phyloP scores from a whole-genome alignment of 2,888 invertebrate species.

The Tinea pellionella region DNA sequence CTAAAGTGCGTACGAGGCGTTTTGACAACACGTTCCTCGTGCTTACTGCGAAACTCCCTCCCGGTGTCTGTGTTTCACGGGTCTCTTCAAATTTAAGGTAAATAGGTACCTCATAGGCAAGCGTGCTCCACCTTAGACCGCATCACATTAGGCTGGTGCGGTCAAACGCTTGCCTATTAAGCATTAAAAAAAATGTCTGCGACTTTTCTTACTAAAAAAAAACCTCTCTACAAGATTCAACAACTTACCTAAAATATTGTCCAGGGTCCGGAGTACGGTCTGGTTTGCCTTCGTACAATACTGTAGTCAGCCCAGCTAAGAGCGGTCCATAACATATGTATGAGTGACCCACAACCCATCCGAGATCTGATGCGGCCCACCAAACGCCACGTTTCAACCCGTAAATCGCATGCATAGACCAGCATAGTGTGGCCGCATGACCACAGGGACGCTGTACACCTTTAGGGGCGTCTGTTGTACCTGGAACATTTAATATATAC shows the following conservation, averaged over 20 bases:
- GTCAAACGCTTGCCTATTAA: no score
- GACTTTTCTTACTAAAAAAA: no score
- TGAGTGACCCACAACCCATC: conserved; percentile 95
- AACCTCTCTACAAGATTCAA: no score
- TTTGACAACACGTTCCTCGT: no score
- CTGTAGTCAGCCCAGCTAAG: conserved; percentile 81
- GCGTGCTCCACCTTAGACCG: no score
- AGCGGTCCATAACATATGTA: conserved; percentile 95
- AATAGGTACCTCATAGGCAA: no score
- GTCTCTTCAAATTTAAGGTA: no score
- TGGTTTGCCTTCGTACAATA: conserved; percentile 94
- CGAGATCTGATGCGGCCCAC: conserved; percentile 92
- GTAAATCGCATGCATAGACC: conserved; percentile 86
- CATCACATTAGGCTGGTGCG: no score
- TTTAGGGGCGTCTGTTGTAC: conserved; percentile 59
- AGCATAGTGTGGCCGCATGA: conserved; percentile 86
- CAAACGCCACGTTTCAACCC: conserved; percentile 84
- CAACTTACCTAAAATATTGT: conserved; percentile 83
- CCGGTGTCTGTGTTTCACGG: no score
- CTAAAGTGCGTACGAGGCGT: no score
- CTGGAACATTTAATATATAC: conserved; percentile 40
- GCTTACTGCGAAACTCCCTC: no score
- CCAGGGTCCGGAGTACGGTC: conserved; percentile 94
- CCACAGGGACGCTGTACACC: conserved; percentile 91
- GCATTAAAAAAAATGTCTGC: no score